phyloP scores from a whole-genome alignment of 2,888 invertebrate species.

The Oxycera nigricornis region DNA sequence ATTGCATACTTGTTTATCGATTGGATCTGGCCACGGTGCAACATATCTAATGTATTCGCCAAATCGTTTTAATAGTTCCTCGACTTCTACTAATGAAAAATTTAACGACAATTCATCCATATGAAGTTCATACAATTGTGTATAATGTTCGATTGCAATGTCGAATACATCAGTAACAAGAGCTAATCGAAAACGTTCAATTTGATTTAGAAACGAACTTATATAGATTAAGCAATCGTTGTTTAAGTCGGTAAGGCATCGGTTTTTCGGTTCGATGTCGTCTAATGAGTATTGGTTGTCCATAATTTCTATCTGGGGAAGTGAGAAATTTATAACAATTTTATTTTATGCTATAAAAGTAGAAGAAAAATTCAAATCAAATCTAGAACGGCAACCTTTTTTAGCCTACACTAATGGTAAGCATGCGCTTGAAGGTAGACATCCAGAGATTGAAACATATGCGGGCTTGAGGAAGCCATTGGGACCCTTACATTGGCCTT shows the following conservation, averaged over 20 bases:
- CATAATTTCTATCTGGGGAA: no score
- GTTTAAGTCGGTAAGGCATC: slow-evolving; percentile 6
- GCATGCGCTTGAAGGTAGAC: no score
- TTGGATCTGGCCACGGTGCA: not conserved
- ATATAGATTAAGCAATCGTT: slow-evolving; percentile 24
- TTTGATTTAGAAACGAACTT: slow-evolving; percentile 8
- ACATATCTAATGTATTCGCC: not conserved
- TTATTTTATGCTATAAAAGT: no score
- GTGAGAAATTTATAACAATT: no score
- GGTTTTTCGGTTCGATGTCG: no score
- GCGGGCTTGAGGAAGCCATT: no score
- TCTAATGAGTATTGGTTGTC: no score
- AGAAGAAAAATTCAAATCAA: no score
- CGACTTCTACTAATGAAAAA: not conserved
- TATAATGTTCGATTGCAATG: not conserved
- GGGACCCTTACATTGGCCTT: no score
- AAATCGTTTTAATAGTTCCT: slow-evolving; percentile 5
- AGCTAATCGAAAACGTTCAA: not conserved
- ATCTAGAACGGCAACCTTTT: no score
- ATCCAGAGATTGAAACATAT: no score
- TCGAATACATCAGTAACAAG: slow-evolving; percentile 2
- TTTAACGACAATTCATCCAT: not conserved
- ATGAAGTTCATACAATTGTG: not conserved
- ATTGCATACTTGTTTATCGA: not conserved
- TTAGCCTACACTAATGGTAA: no score